These are phyloP conservation scores for Ailuropoda melanoleuca DNA, from an alignment of 2,113 vertebrate species.

Conservation along the genomic window DNA sequence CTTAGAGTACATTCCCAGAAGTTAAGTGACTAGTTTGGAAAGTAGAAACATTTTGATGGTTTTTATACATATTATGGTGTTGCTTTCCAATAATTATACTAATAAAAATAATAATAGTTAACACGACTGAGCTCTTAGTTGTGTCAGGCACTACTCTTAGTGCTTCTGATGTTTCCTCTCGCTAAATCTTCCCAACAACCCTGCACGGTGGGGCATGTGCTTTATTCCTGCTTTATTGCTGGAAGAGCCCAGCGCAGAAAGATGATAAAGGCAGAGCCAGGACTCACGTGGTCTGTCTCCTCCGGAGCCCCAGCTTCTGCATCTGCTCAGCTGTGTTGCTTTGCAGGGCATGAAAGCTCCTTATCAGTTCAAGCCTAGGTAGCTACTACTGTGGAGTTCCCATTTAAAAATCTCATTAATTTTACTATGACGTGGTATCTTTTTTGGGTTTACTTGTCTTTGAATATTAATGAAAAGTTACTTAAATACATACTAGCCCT, in stretches of 20 bases:
- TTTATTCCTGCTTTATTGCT: not conserved
- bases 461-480: not conserved
- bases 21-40: not conserved
- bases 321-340: not conserved
- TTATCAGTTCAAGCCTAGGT: fast-evolving
- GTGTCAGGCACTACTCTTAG: too few relatives aligned
- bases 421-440: not conserved
- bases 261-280: not conserved
- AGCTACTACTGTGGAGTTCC: fast-evolving
- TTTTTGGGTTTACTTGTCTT: not conserved
- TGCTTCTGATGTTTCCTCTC: not conserved
- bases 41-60: not conserved
- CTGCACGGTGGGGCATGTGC: too few relatives aligned
- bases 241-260: not conserved
- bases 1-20: not conserved
- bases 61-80: not conserved
- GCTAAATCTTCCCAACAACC: not conserved
- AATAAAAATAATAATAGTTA: not conserved
- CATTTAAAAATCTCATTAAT: not conserved
- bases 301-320: not conserved
- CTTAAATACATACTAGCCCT: not conserved
- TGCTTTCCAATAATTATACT: not conserved
- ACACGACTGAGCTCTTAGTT: not conserved
- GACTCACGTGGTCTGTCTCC: not conserved
- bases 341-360: too few relatives aligned